Base-by-base conservation (phyloP, 30 jellyfish, hydroid and myxozoan genomes). In the Hydractinia symbiolongicarpus region DNA sequence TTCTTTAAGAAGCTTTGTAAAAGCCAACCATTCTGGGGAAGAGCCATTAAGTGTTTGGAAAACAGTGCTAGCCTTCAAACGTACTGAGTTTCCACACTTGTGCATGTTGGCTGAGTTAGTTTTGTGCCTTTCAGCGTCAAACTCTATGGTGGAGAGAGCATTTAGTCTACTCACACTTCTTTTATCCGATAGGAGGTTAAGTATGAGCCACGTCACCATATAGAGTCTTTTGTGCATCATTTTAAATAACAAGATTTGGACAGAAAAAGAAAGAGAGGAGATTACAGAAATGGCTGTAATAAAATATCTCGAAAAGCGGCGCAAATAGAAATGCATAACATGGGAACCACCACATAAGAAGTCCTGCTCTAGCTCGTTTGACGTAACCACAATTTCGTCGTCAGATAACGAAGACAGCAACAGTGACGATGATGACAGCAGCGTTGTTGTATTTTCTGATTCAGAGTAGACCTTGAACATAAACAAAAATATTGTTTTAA, bases 201-300 rank as follows among this genome's bases (percentile, higher is more conserved):
- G 81, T 15, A 8, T 71, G 81, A 21, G 17, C 16, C 83, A 75
- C 30, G 11, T n/a, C 44, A 20, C 16, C 67, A 40, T 75, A 53
- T 5, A 75, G 10, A 49, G 4, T 13, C 9, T 51, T 16, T 13
- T 75, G 83, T 16, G 19, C 15, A 30, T 75, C 16, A 51, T 0
- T 5, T 52, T 10, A 6, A 75, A 50, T 16, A 75, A 75, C 49
- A 20, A 20, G n/a, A 19, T 75, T 51, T 75, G 83, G 79, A 30
- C 21, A 19, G 83, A 40, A 17, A 51, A 51, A 51, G 79, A 75
- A 54, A 51, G 83, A 51, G 83, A 75, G 49, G 83, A 51, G 71
- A 75, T 75, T 49, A 75, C 55, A 6, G 74, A 51, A 13, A 21
- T 51, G 71, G 83, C 83, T 6, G 74, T 54, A 13, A 17, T 7